phyloP scores from a whole-genome alignment of 2,888 invertebrate species.

The Cactoblastis cactorum region DNA sequence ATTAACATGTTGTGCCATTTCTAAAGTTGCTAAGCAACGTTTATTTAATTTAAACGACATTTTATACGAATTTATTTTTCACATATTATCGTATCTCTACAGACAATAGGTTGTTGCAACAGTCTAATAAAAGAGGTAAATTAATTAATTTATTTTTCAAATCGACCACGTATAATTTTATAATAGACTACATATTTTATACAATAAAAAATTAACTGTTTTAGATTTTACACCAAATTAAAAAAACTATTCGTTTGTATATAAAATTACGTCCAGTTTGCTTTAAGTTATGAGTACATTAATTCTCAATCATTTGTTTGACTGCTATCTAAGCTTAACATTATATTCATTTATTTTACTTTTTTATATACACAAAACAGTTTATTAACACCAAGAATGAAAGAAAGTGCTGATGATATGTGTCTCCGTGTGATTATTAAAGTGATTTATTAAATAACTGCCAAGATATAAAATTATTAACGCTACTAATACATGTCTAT shows the following conservation, averaged over 20 bases:
- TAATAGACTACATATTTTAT: neutral
- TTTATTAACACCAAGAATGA: slow-evolving; percentile 70
- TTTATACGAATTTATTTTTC: neutral
- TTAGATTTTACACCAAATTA: neutral
- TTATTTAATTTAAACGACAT: neutral
- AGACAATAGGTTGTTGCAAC: too few relatives aligned
- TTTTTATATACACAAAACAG: slow-evolving; percentile 51
- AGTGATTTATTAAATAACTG: slow-evolving; percentile 29
- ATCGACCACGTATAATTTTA: neutral
- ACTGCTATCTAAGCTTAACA: slow-evolving; percentile 45
- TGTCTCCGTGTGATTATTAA: slow-evolving; percentile 64
- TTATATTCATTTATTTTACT: slow-evolving; percentile 25
- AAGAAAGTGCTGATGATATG: slow-evolving; percentile 75
- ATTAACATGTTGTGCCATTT: slow-evolving; percentile 16
- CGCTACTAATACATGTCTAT: slow-evolving; percentile 40
- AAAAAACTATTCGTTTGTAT: neutral
- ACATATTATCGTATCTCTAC: too few relatives aligned
- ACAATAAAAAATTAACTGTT: neutral
- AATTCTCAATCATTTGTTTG: slow-evolving; percentile 30
- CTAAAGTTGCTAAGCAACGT: slow-evolving; percentile 32
- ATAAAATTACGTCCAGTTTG: neutral
- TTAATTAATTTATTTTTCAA: neutral
- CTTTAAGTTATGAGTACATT: neutral
- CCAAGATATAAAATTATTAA: slow-evolving; percentile 66
- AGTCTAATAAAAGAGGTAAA: neutral